Evolutionary conservation across 2,888 invertebrate genomes (phyloP).

Genomic region (Eupithecia tripunctaria): DNA sequence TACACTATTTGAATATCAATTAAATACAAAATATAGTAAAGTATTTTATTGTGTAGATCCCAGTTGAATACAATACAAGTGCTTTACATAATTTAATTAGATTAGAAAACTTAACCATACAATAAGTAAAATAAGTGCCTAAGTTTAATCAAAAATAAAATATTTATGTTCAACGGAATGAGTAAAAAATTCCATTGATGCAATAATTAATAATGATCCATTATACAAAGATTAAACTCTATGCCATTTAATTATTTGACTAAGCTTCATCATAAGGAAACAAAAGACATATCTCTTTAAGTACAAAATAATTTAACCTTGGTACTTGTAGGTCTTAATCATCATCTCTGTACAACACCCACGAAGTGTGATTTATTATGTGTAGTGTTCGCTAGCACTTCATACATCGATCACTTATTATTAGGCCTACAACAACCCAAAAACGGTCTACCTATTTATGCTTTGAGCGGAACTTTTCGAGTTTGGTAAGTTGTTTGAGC

Average conservation of each 20-base stretch:
- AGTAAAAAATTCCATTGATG: not conserved
- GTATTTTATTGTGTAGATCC: not conserved
- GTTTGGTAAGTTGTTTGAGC: conserved; percentile 85
- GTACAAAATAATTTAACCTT: not conserved
- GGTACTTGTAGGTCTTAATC: not conserved
- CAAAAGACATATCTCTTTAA: not conserved
- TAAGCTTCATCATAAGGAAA: not conserved
- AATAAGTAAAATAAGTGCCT: not conserved
- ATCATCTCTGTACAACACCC: not conserved
- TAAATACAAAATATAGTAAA: not conserved
- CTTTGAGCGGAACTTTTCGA: conserved; percentile 66
- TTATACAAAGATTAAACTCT: too few relatives aligned
- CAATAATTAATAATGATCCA: not conserved
- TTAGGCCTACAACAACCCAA: not conserved
- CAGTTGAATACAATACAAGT: not conserved
- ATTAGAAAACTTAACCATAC: not conserved
- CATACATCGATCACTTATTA: not conserved
- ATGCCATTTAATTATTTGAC: too few relatives aligned
- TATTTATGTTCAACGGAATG: not conserved
- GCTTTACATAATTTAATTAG: not conserved
- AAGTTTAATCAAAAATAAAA: not conserved
- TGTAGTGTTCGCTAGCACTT: not conserved
- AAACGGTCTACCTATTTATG: conserved; percentile 17
- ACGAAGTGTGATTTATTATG: not conserved
- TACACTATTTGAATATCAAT: not conserved